Evolutionary conservation across 2,113 vertebrate genomes (phyloP).

Genomic region (Mustela lutreola): DNA sequence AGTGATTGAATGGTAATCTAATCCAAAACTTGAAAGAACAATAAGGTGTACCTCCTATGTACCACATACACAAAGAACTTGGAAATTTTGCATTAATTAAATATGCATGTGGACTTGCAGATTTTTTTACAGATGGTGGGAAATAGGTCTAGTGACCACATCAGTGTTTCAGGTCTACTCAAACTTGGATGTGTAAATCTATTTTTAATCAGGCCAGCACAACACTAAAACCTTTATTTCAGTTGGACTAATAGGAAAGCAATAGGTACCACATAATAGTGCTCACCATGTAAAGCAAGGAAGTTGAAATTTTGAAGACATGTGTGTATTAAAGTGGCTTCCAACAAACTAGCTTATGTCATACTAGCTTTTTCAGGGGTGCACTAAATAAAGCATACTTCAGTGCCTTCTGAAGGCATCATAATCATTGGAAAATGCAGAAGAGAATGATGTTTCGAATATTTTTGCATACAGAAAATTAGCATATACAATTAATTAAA

Average conservation of each 20-base stretch:
- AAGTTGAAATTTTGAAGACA: neutral
- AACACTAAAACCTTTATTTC: neutral
- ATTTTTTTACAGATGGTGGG: conserved; percentile 60
- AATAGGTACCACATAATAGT: neutral
- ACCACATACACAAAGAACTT: neutral
- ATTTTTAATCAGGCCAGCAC: conserved; percentile 34
- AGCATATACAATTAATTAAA: neutral
- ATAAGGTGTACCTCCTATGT: neutral
- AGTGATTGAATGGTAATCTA: neutral
- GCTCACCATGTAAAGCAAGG: neutral
- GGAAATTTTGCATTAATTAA: conserved; percentile 34
- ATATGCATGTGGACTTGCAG: neutral
- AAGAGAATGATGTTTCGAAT: neutral
- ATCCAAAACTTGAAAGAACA: conserved; percentile 17
- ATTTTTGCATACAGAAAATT: neutral
- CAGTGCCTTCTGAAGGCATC: neutral
- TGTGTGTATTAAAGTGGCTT: neutral
- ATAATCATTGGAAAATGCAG: neutral
- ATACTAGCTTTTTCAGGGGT: neutral
- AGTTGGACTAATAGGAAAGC: neutral
- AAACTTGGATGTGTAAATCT: conserved; percentile 53
- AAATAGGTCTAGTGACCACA: conserved; percentile 46
- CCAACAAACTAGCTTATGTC: neutral
- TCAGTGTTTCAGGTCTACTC: neutral
- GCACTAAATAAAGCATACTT: neutral